These are phyloP conservation scores for Automeris io DNA, from an alignment of 2,888 invertebrate genomes.

Conservation along the genomic window DNA sequence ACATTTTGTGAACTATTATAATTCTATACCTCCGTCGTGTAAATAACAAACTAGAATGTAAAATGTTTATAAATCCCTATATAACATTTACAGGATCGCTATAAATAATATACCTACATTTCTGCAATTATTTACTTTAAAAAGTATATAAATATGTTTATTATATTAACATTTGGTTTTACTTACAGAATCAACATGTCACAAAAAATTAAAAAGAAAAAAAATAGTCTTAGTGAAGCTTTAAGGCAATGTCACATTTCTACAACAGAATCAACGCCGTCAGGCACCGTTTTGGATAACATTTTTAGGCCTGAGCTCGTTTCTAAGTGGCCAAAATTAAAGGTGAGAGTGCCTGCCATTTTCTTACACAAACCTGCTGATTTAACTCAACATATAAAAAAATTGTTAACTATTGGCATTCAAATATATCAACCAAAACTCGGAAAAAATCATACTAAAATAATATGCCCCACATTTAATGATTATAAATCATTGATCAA, in stretches of 20 bases:
- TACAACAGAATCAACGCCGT: neutral
- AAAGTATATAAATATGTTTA: too few relatives aligned
- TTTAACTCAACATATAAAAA: slow-evolving; percentile 28
- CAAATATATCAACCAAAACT: slow-evolving; percentile 31
- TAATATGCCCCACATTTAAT: slow-evolving; percentile 28
- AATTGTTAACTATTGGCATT: slow-evolving; percentile 28
- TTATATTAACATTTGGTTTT: slow-evolving; percentile 7
- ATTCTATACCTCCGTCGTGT: too few relatives aligned
- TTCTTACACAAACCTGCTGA: slow-evolving; percentile 38
- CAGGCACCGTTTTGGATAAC: slow-evolving; percentile 19
- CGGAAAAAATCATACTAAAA: slow-evolving; percentile 29
- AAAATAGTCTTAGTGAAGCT: slow-evolving; percentile 16
- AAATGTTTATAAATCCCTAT: too few relatives aligned
- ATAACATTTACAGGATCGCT: too few relatives aligned
- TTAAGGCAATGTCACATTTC: slow-evolving; percentile 22
- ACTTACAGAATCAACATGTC: slow-evolving; percentile 20
- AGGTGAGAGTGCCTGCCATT: slow-evolving; percentile 35
- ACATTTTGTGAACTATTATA: too few relatives aligned
- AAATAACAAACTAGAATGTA: too few relatives aligned
- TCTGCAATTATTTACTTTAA: too few relatives aligned
- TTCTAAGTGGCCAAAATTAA: slow-evolving; percentile 35
- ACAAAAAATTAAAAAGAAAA: slow-evolving; percentile 19
- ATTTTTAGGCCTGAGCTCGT: slow-evolving; percentile 17
- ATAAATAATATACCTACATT: too few relatives aligned
- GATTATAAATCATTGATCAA: slow-evolving; percentile 36